Conservation (phyloP, 2,113 vertebrate species). For the Notarius quadriscutis region DNA sequence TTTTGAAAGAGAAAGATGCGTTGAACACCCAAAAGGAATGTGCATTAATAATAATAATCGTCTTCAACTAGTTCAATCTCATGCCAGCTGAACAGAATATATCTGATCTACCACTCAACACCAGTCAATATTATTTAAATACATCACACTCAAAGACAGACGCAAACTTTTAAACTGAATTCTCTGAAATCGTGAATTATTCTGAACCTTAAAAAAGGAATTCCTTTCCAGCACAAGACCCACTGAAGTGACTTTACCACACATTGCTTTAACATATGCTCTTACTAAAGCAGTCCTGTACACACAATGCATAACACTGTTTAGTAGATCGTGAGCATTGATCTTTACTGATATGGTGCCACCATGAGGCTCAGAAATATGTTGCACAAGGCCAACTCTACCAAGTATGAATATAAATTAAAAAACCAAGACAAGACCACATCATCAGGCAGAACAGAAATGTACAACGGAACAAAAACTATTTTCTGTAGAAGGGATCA, state of each 20-base stretch:
- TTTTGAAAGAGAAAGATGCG: too few species aligned
- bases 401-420: background rate
- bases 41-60: too few species aligned
- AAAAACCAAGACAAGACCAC: background rate
- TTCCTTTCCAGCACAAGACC: background rate
- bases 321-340: background rate
- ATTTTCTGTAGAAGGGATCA: background rate
- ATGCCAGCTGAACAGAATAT: too few species aligned
- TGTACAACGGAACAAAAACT: background rate
- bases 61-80: too few species aligned
- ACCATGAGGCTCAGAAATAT: constrained; percentile 34
- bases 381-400: background rate
- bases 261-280: background rate
- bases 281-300: background rate
- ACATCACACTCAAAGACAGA: background rate
- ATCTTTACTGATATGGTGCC: constrained; percentile 29
- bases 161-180: background rate
- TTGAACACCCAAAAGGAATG: too few species aligned
- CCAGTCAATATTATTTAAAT: background rate
- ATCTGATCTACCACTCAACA: too few species aligned
- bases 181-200: background rate
- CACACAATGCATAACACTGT: background rate
- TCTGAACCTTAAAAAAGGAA: constrained; percentile 3
- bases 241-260: background rate
- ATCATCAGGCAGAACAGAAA: background rate